Base-by-base conservation (phyloP, 2,797 vertebrate species). In the Rhadinocentrus ornatus region DNA sequence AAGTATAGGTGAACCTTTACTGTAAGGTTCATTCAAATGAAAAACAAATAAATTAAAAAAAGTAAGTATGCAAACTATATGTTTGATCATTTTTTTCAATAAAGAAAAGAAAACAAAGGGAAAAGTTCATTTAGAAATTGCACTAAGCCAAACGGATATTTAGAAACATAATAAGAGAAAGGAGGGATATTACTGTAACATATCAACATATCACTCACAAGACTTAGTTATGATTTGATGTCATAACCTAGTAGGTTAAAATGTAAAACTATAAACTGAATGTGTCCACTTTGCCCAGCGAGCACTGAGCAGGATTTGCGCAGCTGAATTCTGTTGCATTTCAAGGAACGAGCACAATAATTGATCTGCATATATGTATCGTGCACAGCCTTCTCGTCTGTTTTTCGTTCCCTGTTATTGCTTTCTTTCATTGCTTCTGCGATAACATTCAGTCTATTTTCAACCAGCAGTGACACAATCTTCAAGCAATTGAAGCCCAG, bases 231-330 rank as follows among this genome's bases (percentile, higher is more conserved):
- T 18, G 18, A 16, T 16, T 15, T 37, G 34, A 3, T 15, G 35
- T 37, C 15, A 41, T 41, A 73, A 70, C 64, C 50, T 7, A 65
- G 55, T 58, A 56, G 73, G 59, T 60, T 65, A 20, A 80, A 63
- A 68, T 50, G 37, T 44, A 20, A 44, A 44, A 44, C 18, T 44
- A 31, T 32, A 39, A 59, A 66, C 62, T 15, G 63, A 62, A 39
- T 57, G 48, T n/a, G 75, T 78, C 60, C 77, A 82, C 70, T 77
- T 61, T 66, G 57, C 59, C 52, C 80, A 56, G 12, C 56, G 75
- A 74, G 24, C 77, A 82, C 77, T 77, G 84, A 83, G 79, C 63
- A 71, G 66, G 71, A 54, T 77, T 66, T 66, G 16, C 37, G 35
- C 52, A 62, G 55, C 81, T 1, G 48, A 62, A 64, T 34, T 69